phyloP scores from a whole-genome alignment of 2,113 vertebrate genomes.

The Limnothrissa miodon region DNA sequence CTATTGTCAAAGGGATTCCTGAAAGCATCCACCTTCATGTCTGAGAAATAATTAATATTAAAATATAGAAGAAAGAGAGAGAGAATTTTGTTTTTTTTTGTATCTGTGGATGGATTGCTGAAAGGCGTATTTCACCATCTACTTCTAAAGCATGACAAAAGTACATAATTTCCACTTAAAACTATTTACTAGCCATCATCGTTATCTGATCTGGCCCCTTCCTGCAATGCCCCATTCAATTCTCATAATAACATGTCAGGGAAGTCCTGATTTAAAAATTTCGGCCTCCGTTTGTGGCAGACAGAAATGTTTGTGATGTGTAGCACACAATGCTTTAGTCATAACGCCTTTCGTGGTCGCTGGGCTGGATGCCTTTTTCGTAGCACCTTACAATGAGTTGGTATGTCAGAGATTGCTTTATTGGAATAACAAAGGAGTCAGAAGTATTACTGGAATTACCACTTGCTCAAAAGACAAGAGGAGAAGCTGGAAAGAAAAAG shows the following conservation, averaged over 20 bases:
- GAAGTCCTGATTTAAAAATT: not conserved
- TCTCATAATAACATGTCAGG: not conserved
- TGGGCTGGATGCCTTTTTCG: not conserved
- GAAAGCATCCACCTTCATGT: not conserved
- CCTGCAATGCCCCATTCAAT: not conserved
- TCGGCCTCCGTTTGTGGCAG: not conserved
- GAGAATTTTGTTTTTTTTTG: no score
- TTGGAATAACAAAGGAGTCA: not conserved
- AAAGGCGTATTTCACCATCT: not conserved
- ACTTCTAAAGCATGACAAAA: not conserved
- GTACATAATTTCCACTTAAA: constrained; percentile 9
- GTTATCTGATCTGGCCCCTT: not conserved
- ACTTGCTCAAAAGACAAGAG: not conserved
- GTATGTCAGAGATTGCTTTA: not conserved
- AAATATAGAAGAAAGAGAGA: no score
- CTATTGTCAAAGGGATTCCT: not conserved
- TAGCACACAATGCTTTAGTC: not conserved
- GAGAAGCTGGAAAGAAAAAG: not conserved
- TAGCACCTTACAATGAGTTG: not conserved
- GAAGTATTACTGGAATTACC: not conserved
- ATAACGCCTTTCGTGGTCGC: not conserved
- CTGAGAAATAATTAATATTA: not conserved
- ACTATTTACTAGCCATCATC: not conserved
- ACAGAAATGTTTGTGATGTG: not conserved
- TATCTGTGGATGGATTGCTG: not conserved